Percentiles rank a stretch among this genome's conserved stretches.
phyloP scores from a whole-genome alignment of 2,888 invertebrate genomes.

The Tortricodes alternella region DNA sequence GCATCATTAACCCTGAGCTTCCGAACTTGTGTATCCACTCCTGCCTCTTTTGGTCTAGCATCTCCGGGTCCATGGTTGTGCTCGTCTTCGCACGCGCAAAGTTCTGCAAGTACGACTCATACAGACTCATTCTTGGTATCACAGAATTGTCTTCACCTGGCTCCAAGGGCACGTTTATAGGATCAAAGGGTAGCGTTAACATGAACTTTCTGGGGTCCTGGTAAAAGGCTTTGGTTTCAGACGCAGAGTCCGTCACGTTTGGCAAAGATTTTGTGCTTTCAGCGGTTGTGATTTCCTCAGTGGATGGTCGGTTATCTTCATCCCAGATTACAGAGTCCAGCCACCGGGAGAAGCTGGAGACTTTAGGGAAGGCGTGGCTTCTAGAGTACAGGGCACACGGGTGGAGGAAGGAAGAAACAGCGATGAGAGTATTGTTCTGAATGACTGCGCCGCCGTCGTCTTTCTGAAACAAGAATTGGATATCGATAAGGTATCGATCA shows the following conservation, averaged over 20 bases:
- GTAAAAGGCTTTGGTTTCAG: constrained; percentile 36
- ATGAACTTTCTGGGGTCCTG: constrained; percentile 58
- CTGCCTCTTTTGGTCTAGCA: constrained; percentile 40
- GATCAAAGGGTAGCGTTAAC: constrained; percentile 67
- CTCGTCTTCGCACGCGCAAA: constrained; percentile 53
- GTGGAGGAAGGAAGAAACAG: constrained; percentile 61
- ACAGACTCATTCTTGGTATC: constrained; percentile 69
- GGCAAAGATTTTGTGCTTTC: constrained; percentile 29
- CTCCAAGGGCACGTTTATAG: constrained; percentile 68
- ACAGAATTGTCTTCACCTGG: constrained; percentile 70
- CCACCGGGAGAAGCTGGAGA: constrained; percentile 63
- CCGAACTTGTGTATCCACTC: constrained; percentile 52
- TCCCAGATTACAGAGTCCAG: constrained; percentile 73
- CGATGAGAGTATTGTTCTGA: constrained; percentile 70
- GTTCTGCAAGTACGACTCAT: constrained; percentile 70
- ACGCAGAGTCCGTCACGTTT: constrained; percentile 42
- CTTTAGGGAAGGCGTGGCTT: constrained; percentile 70
- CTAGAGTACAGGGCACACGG: constrained; percentile 67
- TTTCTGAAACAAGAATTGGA: constrained; percentile 50
- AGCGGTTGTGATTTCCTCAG: constrained; percentile 32
- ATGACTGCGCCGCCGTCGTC: constrained; percentile 75
- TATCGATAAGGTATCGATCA: background rate
- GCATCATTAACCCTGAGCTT: constrained; percentile 44
- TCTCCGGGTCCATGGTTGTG: constrained; percentile 47
- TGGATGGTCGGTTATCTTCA: constrained; percentile 58